A percentile compares a stretch with the other conserved stretches of the same genome.
Evolutionary conservation across 2,113 vertebrate genomes (phyloP).

Genomic region (Tupaia tana): DNA sequence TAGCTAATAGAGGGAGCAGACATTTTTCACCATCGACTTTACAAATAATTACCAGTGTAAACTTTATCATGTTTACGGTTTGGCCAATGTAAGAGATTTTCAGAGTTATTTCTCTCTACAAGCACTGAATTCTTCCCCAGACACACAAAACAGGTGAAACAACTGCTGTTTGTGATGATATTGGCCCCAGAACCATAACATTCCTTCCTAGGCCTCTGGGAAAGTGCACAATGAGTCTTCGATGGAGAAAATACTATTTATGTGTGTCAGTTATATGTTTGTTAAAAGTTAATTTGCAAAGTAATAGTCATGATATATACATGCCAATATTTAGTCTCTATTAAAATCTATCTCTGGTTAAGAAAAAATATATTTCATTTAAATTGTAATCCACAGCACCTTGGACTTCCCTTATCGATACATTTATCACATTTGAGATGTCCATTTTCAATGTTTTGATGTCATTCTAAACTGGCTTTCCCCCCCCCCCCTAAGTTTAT

Average conservation of each 20-base stretch:
- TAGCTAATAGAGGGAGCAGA: background rate
- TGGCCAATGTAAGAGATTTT: background rate
- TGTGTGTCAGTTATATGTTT: background rate
- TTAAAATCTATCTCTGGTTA: background rate
- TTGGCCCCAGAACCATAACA: background rate
- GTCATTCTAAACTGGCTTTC: no score
- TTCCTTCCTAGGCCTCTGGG: background rate
- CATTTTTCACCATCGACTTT: conserved; percentile 4
- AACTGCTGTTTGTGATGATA: background rate
- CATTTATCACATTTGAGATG: background rate
- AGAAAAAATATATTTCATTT: background rate
- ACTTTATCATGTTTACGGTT: background rate
- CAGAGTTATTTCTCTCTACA: background rate
- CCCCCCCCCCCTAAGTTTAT: no score
- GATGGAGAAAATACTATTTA: background rate
- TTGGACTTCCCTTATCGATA: background rate
- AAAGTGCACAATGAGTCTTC: background rate
- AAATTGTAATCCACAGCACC: background rate
- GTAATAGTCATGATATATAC: background rate
- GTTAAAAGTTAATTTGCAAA: conserved; percentile 6
- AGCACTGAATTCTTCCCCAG: background rate
- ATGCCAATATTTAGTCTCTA: background rate
- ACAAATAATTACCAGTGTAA: conserved; percentile 37
- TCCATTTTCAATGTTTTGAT: background rate
- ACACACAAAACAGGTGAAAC: conserved; percentile 35